phyloP scores from a whole-genome alignment of 2,113 vertebrate species.

The Petroica traversi region DNA sequence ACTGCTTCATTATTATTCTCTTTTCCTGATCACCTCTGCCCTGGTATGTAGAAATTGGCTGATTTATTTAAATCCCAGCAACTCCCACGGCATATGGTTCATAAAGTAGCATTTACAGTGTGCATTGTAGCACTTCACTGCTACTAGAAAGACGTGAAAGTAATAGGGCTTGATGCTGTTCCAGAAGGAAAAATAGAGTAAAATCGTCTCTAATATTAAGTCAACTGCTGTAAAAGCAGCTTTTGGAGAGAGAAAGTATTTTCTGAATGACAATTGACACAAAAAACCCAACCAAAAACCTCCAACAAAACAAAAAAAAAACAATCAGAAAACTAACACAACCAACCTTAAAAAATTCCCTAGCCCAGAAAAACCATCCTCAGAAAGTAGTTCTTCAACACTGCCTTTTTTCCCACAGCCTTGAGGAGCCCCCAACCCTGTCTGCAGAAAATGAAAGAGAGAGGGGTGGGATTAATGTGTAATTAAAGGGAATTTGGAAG shows the following conservation, averaged over 20 bases:
- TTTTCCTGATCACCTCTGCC: conserved; percentile 21
- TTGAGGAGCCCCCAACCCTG: conserved; percentile 78
- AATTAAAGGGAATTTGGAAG: conserved; percentile 99
- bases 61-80: conserved; percentile 46
- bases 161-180: not conserved
- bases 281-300: not conserved
- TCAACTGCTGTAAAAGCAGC: not conserved
- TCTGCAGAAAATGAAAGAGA: conserved; percentile 94
- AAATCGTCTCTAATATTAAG: not conserved
- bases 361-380: not conserved
- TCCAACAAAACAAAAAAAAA: not conserved
- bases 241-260: not conserved
- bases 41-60: not conserved
- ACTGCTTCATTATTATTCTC: not conserved
- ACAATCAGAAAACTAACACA: not conserved
- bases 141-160: conserved; percentile 7
- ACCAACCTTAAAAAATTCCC: not conserved
- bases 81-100: not conserved
- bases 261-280: not conserved
- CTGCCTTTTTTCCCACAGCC: conserved; percentile 80
- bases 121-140: not conserved
- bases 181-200: not conserved
- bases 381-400: conserved; percentile 70
- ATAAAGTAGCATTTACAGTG: conserved; percentile 38
- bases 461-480: conserved; percentile 97